A percentile compares a stretch with the other conserved stretches of the same genome.
These are phyloP conservation scores for Tympanoctomys barrerae DNA, from an alignment of 2,797 vertebrate genomes.

Conservation along the genomic window DNA sequence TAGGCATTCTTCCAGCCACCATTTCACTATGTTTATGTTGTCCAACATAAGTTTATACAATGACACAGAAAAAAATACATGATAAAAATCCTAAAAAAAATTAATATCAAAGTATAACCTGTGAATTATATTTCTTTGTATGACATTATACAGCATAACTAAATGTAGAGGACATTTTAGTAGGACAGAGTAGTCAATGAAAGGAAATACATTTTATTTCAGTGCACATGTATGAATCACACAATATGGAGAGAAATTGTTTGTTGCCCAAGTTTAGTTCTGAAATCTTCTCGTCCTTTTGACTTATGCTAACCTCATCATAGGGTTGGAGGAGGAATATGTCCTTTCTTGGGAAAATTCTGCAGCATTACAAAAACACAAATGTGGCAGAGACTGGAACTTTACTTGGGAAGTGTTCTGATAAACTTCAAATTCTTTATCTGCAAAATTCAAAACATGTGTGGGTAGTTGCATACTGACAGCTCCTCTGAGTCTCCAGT, in stretches of 20 bases:
- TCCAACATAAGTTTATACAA: no score
- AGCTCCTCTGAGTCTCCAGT: conserved; percentile 52
- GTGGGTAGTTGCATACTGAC: not conserved
- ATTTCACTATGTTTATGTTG: no score
- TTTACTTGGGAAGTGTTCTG: conserved; percentile 62
- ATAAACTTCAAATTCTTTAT: conserved; percentile 77
- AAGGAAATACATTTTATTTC: conserved; percentile 32
- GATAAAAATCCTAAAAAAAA: no score
- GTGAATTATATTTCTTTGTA: not conserved
- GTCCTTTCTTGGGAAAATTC: not conserved
- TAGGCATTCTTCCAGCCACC: no score
- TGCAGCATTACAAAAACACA: not conserved
- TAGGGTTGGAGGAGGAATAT: not conserved
- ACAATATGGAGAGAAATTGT: not conserved
- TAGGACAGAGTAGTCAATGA: not conserved
- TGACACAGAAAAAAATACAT: no score
- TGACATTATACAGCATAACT: not conserved
- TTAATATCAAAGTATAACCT: not conserved
- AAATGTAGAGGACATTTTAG: not conserved
- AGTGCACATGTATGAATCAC: not conserved
- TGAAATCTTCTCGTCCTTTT: not conserved
- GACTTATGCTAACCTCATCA: not conserved
- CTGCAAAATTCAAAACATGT: conserved; percentile 75
- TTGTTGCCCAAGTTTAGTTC: not conserved
- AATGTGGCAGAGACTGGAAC: conserved; percentile 58